These are phyloP conservation scores for Leucozona laternaria DNA, from an alignment of 2,888 invertebrate genomes.

Conservation along the genomic window DNA sequence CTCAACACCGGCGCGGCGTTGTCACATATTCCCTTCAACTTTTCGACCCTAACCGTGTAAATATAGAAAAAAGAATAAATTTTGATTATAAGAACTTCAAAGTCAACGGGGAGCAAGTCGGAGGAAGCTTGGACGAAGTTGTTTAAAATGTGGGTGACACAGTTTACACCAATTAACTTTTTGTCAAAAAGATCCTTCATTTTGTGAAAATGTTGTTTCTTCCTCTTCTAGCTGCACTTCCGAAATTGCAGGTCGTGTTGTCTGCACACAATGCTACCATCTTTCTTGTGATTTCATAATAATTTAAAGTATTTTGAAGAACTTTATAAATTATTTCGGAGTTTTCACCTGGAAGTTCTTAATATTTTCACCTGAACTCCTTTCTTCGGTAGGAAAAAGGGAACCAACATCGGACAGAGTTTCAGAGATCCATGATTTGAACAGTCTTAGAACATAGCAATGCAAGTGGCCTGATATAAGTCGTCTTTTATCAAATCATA, in stretches of 20 bases:
- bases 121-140: slow-evolving; percentile 32
- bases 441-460: slow-evolving; percentile 58
- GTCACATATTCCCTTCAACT: slow-evolving; percentile 53
- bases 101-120: slow-evolving; percentile 35
- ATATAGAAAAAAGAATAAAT: slow-evolving; percentile 50
- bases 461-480: slow-evolving; percentile 44
- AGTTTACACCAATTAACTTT: slow-evolving; percentile 22
- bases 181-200: neutral
- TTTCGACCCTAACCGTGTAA: slow-evolving; percentile 47
- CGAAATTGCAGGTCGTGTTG: slow-evolving; percentile 28
- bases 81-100: slow-evolving; percentile 49
- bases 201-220: too few relatives aligned
- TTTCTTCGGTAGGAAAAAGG: slow-evolving; percentile 62
- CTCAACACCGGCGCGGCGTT: slow-evolving; percentile 26
- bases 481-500: slow-evolving; percentile 62
- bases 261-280: slow-evolving; percentile 26
- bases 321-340: neutral
- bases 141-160: slow-evolving; percentile 33
- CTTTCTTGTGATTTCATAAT: neutral
- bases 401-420: slow-evolving; percentile 60
- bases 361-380: slow-evolving; percentile 52
- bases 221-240: neutral
- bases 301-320: neutral
- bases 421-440: slow-evolving; percentile 62
- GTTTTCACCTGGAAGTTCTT: neutral